Base-by-base conservation (phyloP, 2,113 vertebrate species). In the Rhizomys pruinosus region DNA sequence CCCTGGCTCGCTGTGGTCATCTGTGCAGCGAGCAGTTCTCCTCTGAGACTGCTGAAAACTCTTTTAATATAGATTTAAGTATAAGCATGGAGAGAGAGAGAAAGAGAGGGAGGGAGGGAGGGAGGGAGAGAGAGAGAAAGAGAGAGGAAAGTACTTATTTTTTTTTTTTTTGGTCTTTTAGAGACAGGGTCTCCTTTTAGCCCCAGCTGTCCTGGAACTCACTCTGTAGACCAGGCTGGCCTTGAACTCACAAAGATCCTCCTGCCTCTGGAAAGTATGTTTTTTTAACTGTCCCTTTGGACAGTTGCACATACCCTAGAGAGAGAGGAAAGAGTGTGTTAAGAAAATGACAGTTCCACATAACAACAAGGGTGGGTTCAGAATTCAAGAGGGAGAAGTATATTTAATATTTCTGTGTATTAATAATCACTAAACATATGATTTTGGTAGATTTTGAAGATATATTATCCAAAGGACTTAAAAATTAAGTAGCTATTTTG, bases 1-100 rank as follows among this genome's bases (percentile, higher is more conserved):
- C 20, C 3, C 2, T 23, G 12, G 32, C 22, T 57, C 9, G n/a
- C 29, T 47, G 3, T 0, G 2, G 32, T 10, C 20, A 57, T 5
- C 34, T 57, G 76, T n/a, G 2, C 3, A 32, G 44, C 47, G 4
- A 20, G 32, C 57, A 63, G 23, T 3, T 7, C 34, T 47, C 44
- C 15, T 52, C 15, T 17, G 44, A 22, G 42, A 19, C 77, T 42
- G 59, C 9, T 63, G n/a, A n/a, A n/a, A n/a, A n/a, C n/a, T n/a
- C n/a, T n/a, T n/a, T n/a, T n/a, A n/a, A n/a, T n/a, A n/a, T n/a
- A n/a, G n/a, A n/a, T n/a, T n/a, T n/a, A n/a, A n/a, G n/a, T n/a
- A 64, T 3, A 64, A 9, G 44, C 44, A 44, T 64, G 64, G 32
- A 5, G 27, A 82, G 64, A 82, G 80, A 3, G 9, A 81, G 63